These are phyloP conservation scores for Belonocnema kinseyi DNA, from an alignment of 1,140 invertebrate species.

Conservation along the genomic window DNA sequence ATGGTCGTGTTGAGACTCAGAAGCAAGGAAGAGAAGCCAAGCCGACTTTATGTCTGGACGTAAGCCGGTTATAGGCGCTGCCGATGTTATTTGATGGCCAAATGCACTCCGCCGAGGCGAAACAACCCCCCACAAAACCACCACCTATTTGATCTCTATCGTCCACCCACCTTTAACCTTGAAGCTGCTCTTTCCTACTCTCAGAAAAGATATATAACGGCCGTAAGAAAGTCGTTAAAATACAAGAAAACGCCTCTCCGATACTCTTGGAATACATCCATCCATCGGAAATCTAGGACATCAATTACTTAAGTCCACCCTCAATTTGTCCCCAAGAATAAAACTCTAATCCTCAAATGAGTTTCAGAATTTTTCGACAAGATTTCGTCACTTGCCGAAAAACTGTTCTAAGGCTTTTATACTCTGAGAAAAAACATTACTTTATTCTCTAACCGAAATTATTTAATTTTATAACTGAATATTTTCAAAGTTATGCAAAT, in stretches of 20 bases:
- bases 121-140: conserved; percentile 52
- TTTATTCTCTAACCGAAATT: no score
- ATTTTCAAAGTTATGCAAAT: no score
- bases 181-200: not conserved
- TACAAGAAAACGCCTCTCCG: not conserved
- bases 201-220: not conserved
- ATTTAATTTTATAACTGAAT: no score
- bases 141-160: conserved; percentile 56
- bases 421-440: no score
- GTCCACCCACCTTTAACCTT: conserved; percentile 27
- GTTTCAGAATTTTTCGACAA: no score
- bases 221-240: conserved; percentile 18
- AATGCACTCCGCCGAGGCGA: conserved; percentile 70
- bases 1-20: conserved; percentile 59
- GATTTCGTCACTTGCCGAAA: no score
- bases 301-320: no score
- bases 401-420: no score
- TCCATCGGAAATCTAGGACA: no score
- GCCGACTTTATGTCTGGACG: conserved; percentile 73
- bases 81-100: conserved; percentile 77
- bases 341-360: no score
- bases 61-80: conserved; percentile 76
- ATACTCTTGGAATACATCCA: no score
- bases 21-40: conserved; percentile 63
- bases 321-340: no score